Evolutionary conservation across 2,113 vertebrate genomes (phyloP), one percentile per base, ranked within the genome.

Genomic region (Oncorhynchus masou): DNA sequence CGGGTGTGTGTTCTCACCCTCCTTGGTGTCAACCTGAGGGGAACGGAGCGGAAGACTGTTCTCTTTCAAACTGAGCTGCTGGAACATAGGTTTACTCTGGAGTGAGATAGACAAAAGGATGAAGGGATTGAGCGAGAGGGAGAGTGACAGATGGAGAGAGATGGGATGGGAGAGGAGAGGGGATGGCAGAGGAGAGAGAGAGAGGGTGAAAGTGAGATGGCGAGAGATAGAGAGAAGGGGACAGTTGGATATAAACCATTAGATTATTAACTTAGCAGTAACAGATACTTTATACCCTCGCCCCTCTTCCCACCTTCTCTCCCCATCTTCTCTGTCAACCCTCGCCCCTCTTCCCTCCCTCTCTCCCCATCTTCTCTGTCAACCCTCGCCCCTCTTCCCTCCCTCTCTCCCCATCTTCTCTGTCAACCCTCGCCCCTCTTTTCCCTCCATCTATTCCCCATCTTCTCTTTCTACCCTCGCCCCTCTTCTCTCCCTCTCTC

Each of bases 31-130:
- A 19, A 88, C 88, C 70, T 93, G 86, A 60, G 94, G 85, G 87
- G 92, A 94, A 90, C 95, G 94, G 0, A 94, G 94, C 75, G 95
- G 96, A 66, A 96, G 90, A 92, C 94, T 94, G 90, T 95, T 99
- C 89, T 99, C 97, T 91, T 97, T 98, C 54, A 99, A 88, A 91
- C 98, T 99, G 92, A 97, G 89, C 80, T 99, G 98, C 80, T 97
- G 96, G 90, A 96, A 96, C 88, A 94, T 92, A 75, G 95, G 94
- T 94, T 97, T 98, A 90, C 95, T 97, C 97, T 99, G 92, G 74
- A 69, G 88, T 48, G 34, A 75, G 2, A 80, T 27, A 76, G 24
- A 76, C 12, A 65, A 57, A 39, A 9, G 39, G 39, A 39, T 39
- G 39, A 39, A 57, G 12, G 34, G 65, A 68, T 7, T n/a, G 65